phyloP scores from a whole-genome alignment of 1,140 invertebrate species.

The Amphibalanus amphitrite region DNA sequence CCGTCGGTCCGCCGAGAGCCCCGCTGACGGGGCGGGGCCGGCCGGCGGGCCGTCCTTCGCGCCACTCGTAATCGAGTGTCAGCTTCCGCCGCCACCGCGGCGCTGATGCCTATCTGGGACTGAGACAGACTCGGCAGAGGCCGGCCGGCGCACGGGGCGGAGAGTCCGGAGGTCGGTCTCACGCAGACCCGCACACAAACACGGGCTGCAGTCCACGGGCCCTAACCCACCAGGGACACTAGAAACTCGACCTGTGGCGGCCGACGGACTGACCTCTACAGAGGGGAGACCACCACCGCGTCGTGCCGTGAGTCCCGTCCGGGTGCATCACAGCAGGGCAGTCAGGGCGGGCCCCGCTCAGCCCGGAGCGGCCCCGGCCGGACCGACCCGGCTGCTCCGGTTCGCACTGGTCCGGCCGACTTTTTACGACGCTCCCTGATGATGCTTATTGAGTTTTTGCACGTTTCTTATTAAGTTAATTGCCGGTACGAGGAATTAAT shows the following conservation, averaged over 20 bases:
- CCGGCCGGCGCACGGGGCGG: no score
- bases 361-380: neutral
- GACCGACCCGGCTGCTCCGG: no score
- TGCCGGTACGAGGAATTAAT: neutral
- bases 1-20: no score
- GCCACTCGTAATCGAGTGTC: neutral
- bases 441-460: neutral
- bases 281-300: no score
- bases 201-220: no score
- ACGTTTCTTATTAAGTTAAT: constrained; percentile 1
- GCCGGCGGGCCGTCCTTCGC: neutral
- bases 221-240: no score
- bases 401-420: neutral
- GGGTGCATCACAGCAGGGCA: neutral
- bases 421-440: neutral
- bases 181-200: no score
- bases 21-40: no score
- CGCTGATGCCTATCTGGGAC: neutral
- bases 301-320: neutral
- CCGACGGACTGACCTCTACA: no score
- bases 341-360: no score
- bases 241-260: no score
- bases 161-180: no score
- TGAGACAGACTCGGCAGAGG: neutral
- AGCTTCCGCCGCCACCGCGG: neutral